Conservation (phyloP, 2,888 invertebrate genomes). For the Syritta pipiens region DNA sequence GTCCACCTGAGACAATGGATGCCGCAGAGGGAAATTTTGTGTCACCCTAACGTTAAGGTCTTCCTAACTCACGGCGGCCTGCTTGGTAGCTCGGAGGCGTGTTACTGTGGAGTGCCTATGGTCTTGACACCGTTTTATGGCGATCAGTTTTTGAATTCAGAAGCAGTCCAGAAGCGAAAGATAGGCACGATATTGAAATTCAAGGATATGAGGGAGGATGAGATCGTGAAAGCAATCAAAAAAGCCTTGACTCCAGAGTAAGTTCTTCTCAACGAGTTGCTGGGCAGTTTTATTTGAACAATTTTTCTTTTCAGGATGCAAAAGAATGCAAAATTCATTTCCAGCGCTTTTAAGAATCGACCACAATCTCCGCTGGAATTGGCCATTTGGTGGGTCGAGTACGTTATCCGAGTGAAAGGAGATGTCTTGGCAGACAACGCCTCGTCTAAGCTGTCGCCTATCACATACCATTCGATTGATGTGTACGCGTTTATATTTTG, state of each 20-base stretch:
- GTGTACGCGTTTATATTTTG: slow-evolving; percentile 73
- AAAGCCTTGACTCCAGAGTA: slow-evolving; percentile 74
- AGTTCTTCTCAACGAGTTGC: neutral
- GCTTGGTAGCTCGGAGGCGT: slow-evolving; percentile 84
- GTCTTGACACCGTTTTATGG: slow-evolving; percentile 84
- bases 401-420: slow-evolving; percentile 81
- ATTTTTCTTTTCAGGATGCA: slow-evolving; percentile 71
- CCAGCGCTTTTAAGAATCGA: slow-evolving; percentile 80
- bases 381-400: slow-evolving; percentile 84
- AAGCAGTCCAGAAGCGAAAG: slow-evolving; percentile 80
- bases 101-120: slow-evolving; percentile 83
- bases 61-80: slow-evolving; percentile 87
- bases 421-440: slow-evolving; percentile 80
- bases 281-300: neutral
- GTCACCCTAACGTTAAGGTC: slow-evolving; percentile 84
- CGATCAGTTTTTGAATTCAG: slow-evolving; percentile 83
- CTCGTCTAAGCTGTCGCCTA: slow-evolving; percentile 79
- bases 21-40: slow-evolving; percentile 85
- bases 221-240: slow-evolving; percentile 79
- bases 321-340: slow-evolving; percentile 77
- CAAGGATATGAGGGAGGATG: slow-evolving; percentile 79
- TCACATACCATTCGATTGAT: slow-evolving; percentile 80
- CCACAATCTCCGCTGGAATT: slow-evolving; percentile 81
- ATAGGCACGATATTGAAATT: slow-evolving; percentile 81
- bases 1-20: slow-evolving; percentile 84